Evolutionary conservation across 1,140 invertebrate species (phyloP).

Genomic region (Orchesella cincta): DNA sequence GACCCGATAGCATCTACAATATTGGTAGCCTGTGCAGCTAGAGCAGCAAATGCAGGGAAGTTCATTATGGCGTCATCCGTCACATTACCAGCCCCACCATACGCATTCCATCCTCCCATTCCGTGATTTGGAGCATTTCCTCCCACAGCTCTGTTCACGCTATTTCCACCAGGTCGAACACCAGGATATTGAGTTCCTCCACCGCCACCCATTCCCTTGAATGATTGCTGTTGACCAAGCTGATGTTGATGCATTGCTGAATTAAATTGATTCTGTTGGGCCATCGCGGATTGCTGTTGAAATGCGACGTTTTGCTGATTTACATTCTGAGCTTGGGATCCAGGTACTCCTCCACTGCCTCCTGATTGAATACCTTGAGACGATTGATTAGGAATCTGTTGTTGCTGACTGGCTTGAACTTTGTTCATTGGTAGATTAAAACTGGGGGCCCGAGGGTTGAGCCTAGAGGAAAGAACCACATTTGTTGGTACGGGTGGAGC

Average conservation of each 20-base stretch:
- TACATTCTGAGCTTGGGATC: neutral
- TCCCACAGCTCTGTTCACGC: conserved; percentile 15
- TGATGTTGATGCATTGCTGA: conserved; percentile 10
- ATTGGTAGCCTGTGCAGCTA: conserved; percentile 37
- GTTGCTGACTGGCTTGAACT: conserved; percentile 48
- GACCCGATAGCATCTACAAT: neutral
- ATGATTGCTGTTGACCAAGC: conserved; percentile 6
- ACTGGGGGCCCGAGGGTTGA: conserved; percentile 85
- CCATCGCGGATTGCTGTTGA: neutral
- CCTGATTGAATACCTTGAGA: conserved; percentile 17
- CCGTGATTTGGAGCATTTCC: conserved; percentile 3
- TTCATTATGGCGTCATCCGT: conserved; percentile 27
- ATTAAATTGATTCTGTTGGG: neutral
- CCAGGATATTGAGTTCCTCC: neutral
- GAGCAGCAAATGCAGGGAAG: conserved; percentile 41
- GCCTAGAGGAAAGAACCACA: conserved; percentile 64
- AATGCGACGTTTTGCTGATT: conserved; percentile 22
- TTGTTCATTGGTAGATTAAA: conserved; percentile 63
- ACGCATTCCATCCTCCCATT: conserved; percentile 25
- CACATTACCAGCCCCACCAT: neutral
- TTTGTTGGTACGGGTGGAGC: conserved; percentile 49
- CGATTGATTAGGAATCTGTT: conserved; percentile 36
- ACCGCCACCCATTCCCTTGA: conserved; percentile 23
- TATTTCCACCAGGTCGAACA: conserved; percentile 8
- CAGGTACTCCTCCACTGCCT: conserved; percentile 12